phyloP scores from a whole-genome alignment of 2,888 invertebrate genomes.

The Margaritifera margaritifera region DNA sequence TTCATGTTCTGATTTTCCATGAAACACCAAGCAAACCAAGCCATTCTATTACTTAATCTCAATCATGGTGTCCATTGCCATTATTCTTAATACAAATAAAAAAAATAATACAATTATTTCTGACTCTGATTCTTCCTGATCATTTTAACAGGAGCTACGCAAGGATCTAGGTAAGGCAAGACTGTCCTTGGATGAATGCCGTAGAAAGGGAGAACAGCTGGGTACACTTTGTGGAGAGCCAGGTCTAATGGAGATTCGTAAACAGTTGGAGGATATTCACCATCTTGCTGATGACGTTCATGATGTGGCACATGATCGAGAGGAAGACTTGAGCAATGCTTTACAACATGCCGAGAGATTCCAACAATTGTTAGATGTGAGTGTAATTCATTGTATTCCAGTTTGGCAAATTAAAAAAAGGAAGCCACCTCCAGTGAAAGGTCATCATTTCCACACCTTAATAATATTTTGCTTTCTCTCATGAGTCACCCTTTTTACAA shows the following conservation, averaged over 20 bases:
- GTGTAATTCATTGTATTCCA: slow-evolving; percentile 4
- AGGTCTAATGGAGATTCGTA: slow-evolving; percentile 69
- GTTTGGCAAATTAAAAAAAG: no score
- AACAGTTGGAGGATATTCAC: slow-evolving; percentile 69
- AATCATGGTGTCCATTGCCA: background rate
- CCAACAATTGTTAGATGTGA: slow-evolving; percentile 65
- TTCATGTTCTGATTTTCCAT: no score
- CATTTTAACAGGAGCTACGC: slow-evolving; percentile 60
- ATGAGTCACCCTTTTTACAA: no score
- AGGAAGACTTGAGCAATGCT: slow-evolving; percentile 65
- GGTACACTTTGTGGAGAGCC: slow-evolving; percentile 67
- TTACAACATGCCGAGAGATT: slow-evolving; percentile 67
- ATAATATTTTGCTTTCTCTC: no score
- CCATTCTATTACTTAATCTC: background rate
- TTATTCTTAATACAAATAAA: no score
- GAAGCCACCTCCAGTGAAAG: no score
- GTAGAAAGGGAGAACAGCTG: slow-evolving; percentile 60
- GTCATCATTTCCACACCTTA: no score
- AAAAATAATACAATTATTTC: background rate
- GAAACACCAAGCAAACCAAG: no score
- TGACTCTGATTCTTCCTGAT: background rate
- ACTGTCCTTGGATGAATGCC: slow-evolving; percentile 57
- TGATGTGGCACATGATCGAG: slow-evolving; percentile 66
- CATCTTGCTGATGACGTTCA: slow-evolving; percentile 68
- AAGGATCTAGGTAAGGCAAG: slow-evolving; percentile 64